Evolutionary conservation across 1,140 invertebrate genomes (phyloP).

Genomic region (Lordiphosa stackelbergi): DNA sequence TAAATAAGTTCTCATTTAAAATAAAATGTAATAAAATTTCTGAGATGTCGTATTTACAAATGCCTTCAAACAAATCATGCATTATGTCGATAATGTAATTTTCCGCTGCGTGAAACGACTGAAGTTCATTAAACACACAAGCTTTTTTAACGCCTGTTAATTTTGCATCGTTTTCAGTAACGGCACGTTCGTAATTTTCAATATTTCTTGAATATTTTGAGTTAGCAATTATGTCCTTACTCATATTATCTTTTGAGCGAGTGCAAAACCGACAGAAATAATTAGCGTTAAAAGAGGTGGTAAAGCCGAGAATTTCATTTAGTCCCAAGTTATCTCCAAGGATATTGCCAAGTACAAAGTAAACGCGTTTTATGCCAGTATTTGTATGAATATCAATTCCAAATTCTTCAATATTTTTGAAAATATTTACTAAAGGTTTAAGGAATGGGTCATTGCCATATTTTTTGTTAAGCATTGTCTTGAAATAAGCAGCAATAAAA

Average conservation of each 20-base stretch:
- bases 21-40: neutral
- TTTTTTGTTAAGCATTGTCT: too few relatives aligned
- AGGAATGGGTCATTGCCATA: too few relatives aligned
- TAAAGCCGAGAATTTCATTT: too few relatives aligned
- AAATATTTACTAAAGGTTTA: too few relatives aligned
- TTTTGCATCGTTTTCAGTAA: neutral
- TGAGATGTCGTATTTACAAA: conserved; percentile 1
- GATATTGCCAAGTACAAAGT: neutral
- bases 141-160: neutral
- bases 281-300: neutral
- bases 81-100: conserved; percentile 2
- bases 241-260: neutral
- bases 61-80: conserved; percentile 1
- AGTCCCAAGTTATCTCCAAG: neutral
- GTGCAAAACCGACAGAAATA: conserved; percentile 3
- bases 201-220: neutral
- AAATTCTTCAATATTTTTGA: too few relatives aligned
- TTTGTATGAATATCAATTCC: too few relatives aligned
- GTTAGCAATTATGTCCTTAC: neutral
- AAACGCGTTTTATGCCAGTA: too few relatives aligned
- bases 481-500: too few relatives aligned
- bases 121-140: neutral
- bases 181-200: neutral
- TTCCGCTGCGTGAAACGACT: neutral
- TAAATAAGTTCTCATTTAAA: too few relatives aligned